A percentile compares a stretch with the other conserved stretches of the same genome.
These are phyloP conservation scores for Cardinalis cardinalis DNA, from an alignment of 2,113 vertebrate genomes.

Conservation along the genomic window DNA sequence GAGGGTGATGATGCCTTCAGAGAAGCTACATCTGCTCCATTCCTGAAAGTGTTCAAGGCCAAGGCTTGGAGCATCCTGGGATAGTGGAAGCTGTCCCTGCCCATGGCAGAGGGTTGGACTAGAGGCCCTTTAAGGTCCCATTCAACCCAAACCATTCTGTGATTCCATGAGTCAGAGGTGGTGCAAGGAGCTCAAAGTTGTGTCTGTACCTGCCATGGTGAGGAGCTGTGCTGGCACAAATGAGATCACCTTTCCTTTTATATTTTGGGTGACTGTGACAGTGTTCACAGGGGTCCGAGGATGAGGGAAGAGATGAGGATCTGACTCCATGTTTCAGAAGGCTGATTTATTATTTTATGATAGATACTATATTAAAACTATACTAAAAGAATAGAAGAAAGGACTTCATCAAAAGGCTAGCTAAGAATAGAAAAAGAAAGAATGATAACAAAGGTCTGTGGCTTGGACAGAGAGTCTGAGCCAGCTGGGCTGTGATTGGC, in stretches of 20 bases:
- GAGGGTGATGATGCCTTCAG: background rate
- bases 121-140: background rate
- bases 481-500: too few species aligned
- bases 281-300: too few species aligned
- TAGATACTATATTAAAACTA: too few species aligned
- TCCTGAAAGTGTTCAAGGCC: background rate
- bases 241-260: background rate
- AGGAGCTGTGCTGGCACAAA: background rate
- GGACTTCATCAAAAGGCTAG: too few species aligned
- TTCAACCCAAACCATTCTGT: background rate
- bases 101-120: background rate
- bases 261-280: background rate
- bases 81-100: background rate
- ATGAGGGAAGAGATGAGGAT: too few species aligned
- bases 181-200: accelerated
- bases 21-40: background rate
- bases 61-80: background rate
- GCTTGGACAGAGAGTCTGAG: too few species aligned
- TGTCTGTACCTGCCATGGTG: accelerated
- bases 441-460: too few species aligned
- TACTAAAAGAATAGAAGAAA: too few species aligned
- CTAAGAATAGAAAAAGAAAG: too few species aligned
- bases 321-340: too few species aligned
- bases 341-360: too few species aligned
- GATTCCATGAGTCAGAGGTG: too few species aligned